These are phyloP conservation scores for Merluccius polli DNA, from an alignment of 2,797 vertebrate genomes.

Conservation along the genomic window DNA sequence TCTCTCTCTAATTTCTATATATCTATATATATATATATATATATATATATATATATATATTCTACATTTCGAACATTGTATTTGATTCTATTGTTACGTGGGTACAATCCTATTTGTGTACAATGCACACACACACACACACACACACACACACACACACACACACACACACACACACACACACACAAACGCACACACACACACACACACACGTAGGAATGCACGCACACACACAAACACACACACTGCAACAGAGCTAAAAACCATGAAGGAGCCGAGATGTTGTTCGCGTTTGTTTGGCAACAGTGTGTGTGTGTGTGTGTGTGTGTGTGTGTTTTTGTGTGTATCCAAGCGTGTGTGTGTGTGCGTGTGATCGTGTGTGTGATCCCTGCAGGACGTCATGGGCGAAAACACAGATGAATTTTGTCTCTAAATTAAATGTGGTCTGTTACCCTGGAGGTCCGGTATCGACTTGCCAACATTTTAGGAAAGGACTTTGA, in stretches of 20 bases:
- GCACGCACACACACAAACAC: no score
- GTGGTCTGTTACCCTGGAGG: slow-evolving; percentile 8
- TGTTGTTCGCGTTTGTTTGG: neutral
- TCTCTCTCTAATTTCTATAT: no score
- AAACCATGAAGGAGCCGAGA: neutral
- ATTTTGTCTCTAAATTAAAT: slow-evolving; percentile 12
- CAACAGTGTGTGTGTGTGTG: neutral
- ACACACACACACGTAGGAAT: neutral
- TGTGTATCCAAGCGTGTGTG: neutral
- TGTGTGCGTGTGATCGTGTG: neutral
- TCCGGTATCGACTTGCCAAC: neutral
- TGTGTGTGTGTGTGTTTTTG: no score
- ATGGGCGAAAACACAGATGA: neutral
- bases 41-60: neutral
- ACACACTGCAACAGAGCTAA: neutral
- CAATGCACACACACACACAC: slow-evolving; percentile 6
- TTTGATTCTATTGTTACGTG: neutral
- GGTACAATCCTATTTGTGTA: neutral
- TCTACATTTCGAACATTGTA: neutral
- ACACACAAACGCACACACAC: slow-evolving; percentile 8
- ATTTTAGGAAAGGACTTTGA: slow-evolving; percentile 2
- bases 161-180: slow-evolving; percentile 10
- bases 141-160: slow-evolving; percentile 9
- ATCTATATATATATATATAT: neutral
- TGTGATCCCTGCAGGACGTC: slow-evolving; percentile 3